Base-by-base conservation (phyloP, 2,113 vertebrate genomes). In the Heterochromis multidens region DNA sequence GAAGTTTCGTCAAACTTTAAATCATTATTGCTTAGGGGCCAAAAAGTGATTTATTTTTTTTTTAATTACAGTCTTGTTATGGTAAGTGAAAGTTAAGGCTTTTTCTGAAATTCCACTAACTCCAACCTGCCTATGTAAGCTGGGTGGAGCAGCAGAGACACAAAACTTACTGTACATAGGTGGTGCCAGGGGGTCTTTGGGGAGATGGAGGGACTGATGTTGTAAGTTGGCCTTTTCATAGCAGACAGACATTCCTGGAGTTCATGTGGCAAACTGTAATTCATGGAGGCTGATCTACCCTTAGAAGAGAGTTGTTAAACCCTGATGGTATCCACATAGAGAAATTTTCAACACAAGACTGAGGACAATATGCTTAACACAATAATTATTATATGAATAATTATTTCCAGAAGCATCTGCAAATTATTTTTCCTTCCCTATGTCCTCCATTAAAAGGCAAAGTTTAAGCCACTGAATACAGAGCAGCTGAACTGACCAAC, bases 191-290 rank as follows among this genome's bases (percentile, higher is more conserved):
- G 81, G 80, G 87, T 84, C 81, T 87, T 49, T 27, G 25, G 79
- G 83, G 77, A 87, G 52, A 61, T 6, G 12, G 54, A 49, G 56
- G 74, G 70, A 63, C 77, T 62, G 81, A 81, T 17, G 58, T 80
- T 89, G 46, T 82, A 40, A 85, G 80, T 76, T 65, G 46, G 79
- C 76, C 80, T 81, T 83, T 79, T 76, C n/a, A 67, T 85, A 87
- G 85, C 88, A 90, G 80, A 85, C 52, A 88, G 52, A 70, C 67
- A 94, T 93, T 94, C 88, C 83, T 87, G 80, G 76, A 92, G 84
- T 91, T 91, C 3, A 88, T 88, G 81, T 86, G 54, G 81, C 83
- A 89, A 83, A 85, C 31, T 82, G 60, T 74, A 81, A 92, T 81
- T 91, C 74, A 82, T 61, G 85, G 46, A 86, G 29, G 72, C 76